Evolutionary conservation across 2,888 invertebrate genomes (phyloP), one percentile per base, ranked within the genome.

Genomic region (Drosophila borealis): DNA sequence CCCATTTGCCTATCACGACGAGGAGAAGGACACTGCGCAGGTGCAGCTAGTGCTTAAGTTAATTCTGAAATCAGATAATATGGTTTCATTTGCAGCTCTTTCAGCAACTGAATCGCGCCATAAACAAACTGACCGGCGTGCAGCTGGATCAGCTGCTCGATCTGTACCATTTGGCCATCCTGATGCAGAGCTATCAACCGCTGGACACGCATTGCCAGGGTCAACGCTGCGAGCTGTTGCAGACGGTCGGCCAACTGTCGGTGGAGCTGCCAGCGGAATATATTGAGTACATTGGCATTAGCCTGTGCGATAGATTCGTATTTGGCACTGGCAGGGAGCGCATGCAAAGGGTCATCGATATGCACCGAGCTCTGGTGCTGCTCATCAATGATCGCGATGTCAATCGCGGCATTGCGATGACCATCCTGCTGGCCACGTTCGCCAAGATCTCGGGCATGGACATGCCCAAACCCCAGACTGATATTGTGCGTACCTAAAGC

Each of bases 111-210:
- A 39, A 9, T 1, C 6, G 3, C 8, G 13, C 11, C 3, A 14
- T 78, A 3, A 36, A 21, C 4, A 5, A 33, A 2, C 6, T 39
- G 33, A 21, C 14, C 0, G 2, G 5, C 0, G 14, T 71, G 1
- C 33, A 37, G 5, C 17, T 71, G 8, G 39, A 46, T 6, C 11
- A 75, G 39, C 53, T 81, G 2, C 9, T 79, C 4, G 82, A 82
- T 56, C 51, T 73, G 0, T 76, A 71, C n/a, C 68, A 66, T 10
- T 10, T 82, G 29, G 54, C 70, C 0, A 65, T 88, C 4, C 53
- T 81, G 14, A 73, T 88, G 85, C 62, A 70, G 37, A 45, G 34
- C 5, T 81, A 66, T 25, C 41, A 68, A 5, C 37, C 5, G n/a
- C 10, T 55, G 8, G 36, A 63, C 2, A 17, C 29, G 0, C 37